Evolutionary conservation across 2,888 invertebrate species (phyloP), one percentile per base, ranked within the genome.

Genomic region (Blomia tropicalis): DNA sequence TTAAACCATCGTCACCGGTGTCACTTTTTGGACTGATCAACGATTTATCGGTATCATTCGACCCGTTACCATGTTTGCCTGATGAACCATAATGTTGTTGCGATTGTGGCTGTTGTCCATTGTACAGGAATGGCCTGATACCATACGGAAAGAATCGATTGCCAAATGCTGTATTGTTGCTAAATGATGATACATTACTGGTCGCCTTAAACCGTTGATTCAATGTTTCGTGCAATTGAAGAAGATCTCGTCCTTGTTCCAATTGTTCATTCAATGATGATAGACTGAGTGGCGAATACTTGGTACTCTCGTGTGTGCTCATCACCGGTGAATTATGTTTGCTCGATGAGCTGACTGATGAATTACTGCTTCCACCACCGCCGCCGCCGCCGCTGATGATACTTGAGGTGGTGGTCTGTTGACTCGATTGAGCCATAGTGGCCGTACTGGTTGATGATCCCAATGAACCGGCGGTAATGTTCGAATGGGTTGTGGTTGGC

Each of bases 121-220:
- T 47, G 32, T 22, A 36, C 7, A 5, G 32, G 4, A 7, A 17
- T n/a, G 63, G 60, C 27, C 63, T 25, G n/a, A 63, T 43, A 23
- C 44, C 59, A 43, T 63, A 63, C 4, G 63, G 63, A 23, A 63
- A 63, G 43, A 63, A 63, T 29, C 63, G 4, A 30, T 62, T 63
- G 23, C 62, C 44, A 22, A 29, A 22, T 31, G 23, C 36, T n/a
- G 30, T 4, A 2, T 17, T 19, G 2, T 22, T n/a, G 23, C 7
- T 47, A 27, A 47, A 11, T 22, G 56, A 56, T n/a, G 30, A 17
- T 14, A 43, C 4, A 43, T 43, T 43, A 5, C 7, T 23, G 58
- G 19, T 36, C 31, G 63, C 41, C 43, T 63, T 63, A 30, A 63
- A 63, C 11, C 51, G 58, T 32, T 63, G 60, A 25, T 61, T 61